phyloP scores from a whole-genome alignment of 2,113 vertebrate genomes.

The Paratilapia polleni region DNA sequence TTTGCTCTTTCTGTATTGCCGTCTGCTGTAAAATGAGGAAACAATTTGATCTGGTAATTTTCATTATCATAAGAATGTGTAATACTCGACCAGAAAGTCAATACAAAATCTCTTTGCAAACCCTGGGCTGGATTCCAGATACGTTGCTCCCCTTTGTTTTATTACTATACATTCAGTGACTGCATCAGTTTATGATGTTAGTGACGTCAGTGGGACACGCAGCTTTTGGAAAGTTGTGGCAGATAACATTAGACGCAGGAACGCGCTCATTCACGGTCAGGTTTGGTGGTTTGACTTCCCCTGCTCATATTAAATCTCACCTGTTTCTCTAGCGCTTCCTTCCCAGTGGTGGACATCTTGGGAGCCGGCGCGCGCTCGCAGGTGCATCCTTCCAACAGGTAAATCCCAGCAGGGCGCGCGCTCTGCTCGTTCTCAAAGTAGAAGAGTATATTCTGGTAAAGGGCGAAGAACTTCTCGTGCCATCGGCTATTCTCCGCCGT shows the following conservation, averaged over 20 bases:
- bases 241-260: not conserved
- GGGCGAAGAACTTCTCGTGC: slow-evolving; percentile 97
- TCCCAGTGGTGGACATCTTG: slow-evolving; percentile 84
- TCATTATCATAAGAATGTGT: not conserved
- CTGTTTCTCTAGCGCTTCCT: slow-evolving; percentile 94
- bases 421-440: slow-evolving; percentile 98
- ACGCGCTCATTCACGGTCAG: not conserved
- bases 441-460: slow-evolving; percentile 96
- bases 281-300: not conserved
- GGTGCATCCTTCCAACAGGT: slow-evolving; percentile 96
- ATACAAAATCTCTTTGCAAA: not conserved
- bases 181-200: not conserved
- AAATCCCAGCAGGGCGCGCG: slow-evolving; percentile 91
- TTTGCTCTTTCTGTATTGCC: not conserved
- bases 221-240: not conserved
- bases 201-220: not conserved
- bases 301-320: slow-evolving; percentile 70
- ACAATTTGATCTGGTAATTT: not conserved
- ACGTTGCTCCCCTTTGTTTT: not conserved
- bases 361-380: slow-evolving; percentile 91
- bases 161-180: not conserved
- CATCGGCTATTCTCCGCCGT: slow-evolving; percentile 94
- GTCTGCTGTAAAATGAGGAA: not conserved
- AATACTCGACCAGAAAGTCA: not conserved
- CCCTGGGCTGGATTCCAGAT: not conserved